Percentiles rank a stretch among this genome's conserved stretches.
Evolutionary conservation across 2,888 invertebrate species (phyloP).

Genomic region (Sminthurinus aureus): DNA sequence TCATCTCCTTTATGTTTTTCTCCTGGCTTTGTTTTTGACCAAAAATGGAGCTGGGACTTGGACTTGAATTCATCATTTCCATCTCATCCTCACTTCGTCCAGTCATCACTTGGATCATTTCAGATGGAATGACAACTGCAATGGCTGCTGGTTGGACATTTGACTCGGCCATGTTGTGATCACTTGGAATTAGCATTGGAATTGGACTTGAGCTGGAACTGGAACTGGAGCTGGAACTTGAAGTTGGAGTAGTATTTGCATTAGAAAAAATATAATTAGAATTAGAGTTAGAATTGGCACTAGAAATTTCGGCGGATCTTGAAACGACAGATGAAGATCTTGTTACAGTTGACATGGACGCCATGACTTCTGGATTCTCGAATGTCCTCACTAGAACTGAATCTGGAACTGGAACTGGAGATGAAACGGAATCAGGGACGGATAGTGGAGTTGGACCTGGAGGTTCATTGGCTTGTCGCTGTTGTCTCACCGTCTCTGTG

Average conservation of each 20-base stretch:
- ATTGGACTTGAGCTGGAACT: background rate
- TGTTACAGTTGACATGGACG: too few relatives aligned
- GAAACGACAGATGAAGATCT: too few relatives aligned
- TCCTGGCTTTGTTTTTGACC: background rate
- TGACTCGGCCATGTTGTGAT: slow-evolving; percentile 13
- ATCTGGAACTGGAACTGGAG: background rate
- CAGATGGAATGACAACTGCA: background rate
- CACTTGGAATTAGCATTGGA: background rate
- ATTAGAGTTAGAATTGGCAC: too few relatives aligned
- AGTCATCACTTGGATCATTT: background rate
- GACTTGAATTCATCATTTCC: background rate
- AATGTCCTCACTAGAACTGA: too few relatives aligned
- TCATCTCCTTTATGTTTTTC: background rate
- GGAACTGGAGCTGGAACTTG: background rate
- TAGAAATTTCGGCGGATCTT: too few relatives aligned
- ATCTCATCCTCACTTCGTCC: background rate
- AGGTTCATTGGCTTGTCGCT: background rate
- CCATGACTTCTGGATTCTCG: too few relatives aligned
- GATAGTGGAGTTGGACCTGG: background rate
- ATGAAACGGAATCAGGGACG: background rate
- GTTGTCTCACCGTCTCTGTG: background rate
- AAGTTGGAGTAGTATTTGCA: background rate
- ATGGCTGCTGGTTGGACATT: background rate
- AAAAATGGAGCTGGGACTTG: background rate
- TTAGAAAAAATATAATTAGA: too few relatives aligned